These are phyloP conservation scores for Spheniscus humboldti DNA, from an alignment of 2,797 vertebrate species.

Conservation along the genomic window DNA sequence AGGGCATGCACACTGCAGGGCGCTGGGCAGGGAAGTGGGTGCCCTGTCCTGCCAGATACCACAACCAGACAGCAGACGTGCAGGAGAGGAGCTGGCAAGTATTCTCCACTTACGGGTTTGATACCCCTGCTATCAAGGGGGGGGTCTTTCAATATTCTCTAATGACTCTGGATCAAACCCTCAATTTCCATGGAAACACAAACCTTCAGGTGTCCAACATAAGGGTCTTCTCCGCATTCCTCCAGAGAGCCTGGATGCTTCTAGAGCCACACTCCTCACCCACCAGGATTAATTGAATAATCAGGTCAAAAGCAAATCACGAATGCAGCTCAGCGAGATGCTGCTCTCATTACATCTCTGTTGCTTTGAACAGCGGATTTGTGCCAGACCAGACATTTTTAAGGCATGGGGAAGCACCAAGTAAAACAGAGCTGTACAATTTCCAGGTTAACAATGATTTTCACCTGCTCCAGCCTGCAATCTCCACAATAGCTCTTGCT, in stretches of 20 bases:
- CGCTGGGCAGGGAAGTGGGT: background rate
- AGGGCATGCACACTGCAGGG: rapidly evolving
- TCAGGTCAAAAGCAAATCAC: background rate
- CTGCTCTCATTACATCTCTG: background rate
- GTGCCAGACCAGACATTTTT: background rate
- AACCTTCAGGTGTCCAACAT: background rate
- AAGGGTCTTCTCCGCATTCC: background rate
- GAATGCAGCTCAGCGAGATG: background rate
- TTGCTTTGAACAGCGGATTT: background rate
- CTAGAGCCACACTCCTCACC: background rate
- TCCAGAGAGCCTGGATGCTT: background rate
- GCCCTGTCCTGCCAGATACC: background rate
- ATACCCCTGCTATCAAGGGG: background rate
- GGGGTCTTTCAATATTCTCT: background rate
- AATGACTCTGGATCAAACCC: background rate
- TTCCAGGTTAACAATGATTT: background rate
- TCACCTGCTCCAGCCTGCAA: background rate
- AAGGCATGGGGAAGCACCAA: background rate
- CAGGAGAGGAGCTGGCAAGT: background rate
- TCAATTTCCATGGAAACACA: background rate
- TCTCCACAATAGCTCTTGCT: background rate
- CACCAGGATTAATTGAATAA: background rate
- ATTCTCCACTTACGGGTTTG: background rate
- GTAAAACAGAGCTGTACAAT: background rate
- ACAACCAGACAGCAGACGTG: too few species aligned